Conservation (phyloP, 2,888 invertebrate genomes). For the Pandemis heparana region DNA sequence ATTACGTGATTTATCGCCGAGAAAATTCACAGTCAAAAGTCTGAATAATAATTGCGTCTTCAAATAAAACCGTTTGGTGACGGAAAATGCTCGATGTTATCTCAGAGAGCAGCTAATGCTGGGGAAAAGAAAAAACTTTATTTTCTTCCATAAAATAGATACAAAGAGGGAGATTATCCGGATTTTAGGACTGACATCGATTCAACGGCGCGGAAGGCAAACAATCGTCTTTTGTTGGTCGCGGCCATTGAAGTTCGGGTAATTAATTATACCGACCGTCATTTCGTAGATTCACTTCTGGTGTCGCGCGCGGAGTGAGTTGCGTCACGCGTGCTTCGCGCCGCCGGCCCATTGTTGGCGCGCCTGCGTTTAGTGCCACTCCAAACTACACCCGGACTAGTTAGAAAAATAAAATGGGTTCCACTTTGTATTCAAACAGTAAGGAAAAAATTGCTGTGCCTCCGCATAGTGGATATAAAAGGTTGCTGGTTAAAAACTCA, state of each 20-base stretch:
- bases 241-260: conserved; percentile 76
- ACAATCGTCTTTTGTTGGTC: conserved; percentile 81
- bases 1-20: conserved; percentile 23
- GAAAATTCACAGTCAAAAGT: conserved; percentile 32
- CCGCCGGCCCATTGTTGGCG: neutral
- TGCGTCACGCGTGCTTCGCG: conserved; percentile 17
- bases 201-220: conserved; percentile 77
- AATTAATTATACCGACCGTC: conserved; percentile 79
- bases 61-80: conserved; percentile 44
- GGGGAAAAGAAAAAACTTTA: conserved; percentile 75
- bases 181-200: conserved; percentile 77
- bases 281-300: conserved; percentile 77
- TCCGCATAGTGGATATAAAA: no score
- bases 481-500: no score
- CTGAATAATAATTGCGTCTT: conserved; percentile 38
- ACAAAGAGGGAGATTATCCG: conserved; percentile 80
- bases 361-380: neutral
- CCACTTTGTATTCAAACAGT: neutral
- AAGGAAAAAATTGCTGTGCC: neutral
- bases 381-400: neutral
- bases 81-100: conserved; percentile 54
- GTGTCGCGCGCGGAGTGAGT: conserved; percentile 62
- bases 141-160: conserved; percentile 77
- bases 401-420: neutral
- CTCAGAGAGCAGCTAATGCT: conserved; percentile 62